Conservation (phyloP, 2,113 vertebrate genomes). For the Cranoglanis bouderius region DNA sequence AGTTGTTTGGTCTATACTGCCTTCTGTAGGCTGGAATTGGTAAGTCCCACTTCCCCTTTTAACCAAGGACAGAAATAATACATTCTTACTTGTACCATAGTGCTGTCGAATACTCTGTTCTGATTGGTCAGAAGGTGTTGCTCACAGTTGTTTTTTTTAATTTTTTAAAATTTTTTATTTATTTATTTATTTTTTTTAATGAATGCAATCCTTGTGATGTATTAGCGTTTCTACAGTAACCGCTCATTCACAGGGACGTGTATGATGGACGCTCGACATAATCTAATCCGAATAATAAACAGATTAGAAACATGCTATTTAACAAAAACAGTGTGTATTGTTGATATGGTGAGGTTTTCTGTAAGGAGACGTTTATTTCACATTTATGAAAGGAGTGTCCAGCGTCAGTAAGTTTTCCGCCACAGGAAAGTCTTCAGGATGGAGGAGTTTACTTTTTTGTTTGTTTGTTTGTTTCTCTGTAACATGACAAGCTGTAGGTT, state of each 20-base stretch:
- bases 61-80: not conserved
- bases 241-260: not conserved
- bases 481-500: too few relatives aligned
- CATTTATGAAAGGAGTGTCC: too few relatives aligned
- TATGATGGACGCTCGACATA: not conserved
- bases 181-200: not conserved
- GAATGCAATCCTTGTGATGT: not conserved
- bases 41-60: slow-evolving; percentile 46
- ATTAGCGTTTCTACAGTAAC: not conserved
- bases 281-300: not conserved
- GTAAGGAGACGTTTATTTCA: too few relatives aligned
- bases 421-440: too few relatives aligned
- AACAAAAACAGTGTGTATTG: too few relatives aligned
- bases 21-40: slow-evolving; percentile 68
- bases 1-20: slow-evolving; percentile 63
- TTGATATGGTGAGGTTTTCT: too few relatives aligned
- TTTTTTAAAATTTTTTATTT: not conserved
- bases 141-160: not conserved
- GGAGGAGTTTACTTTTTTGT: too few relatives aligned
- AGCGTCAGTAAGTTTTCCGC: too few relatives aligned
- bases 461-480: too few relatives aligned
- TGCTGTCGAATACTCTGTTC: not conserved
- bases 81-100: not conserved
- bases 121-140: not conserved
- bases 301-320: not conserved